phyloP scores from a whole-genome alignment of 2,113 vertebrate species.

The Gallinago undulata region DNA sequence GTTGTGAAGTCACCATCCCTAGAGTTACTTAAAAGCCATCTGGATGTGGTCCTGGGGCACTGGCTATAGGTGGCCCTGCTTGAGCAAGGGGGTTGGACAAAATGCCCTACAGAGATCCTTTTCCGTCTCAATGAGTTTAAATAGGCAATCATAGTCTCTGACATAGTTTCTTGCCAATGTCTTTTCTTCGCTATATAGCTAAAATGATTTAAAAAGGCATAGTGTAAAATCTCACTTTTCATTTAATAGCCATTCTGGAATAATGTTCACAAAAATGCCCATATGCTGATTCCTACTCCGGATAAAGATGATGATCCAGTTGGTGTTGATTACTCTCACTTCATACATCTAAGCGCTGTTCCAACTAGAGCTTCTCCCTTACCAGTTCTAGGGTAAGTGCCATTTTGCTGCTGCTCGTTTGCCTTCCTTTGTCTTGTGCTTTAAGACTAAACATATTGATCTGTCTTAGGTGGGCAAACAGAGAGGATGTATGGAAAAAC shows the following conservation, averaged over 20 bases:
- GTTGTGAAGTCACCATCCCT: not conserved
- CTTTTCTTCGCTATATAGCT: not conserved
- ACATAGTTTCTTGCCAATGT: not conserved
- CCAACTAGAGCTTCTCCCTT: constrained; percentile 84
- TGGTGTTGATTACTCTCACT: not conserved
- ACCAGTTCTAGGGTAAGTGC: constrained; percentile 85
- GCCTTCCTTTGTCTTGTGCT: not conserved
- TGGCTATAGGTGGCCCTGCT: not conserved
- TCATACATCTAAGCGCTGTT: constrained; percentile 14
- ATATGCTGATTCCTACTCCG: constrained; percentile 82
- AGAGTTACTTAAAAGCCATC: not conserved
- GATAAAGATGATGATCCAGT: constrained; percentile 77
- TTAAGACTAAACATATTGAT: not conserved
- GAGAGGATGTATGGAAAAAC: constrained; percentile 93
- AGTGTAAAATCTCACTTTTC: not conserved
- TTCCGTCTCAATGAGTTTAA: not conserved
- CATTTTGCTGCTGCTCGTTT: not conserved
- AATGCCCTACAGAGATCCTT: not conserved
- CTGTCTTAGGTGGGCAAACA: constrained; percentile 88
- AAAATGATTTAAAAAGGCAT: not conserved
- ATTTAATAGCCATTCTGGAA: constrained; percentile 67
- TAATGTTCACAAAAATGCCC: constrained; percentile 71
- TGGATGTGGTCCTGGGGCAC: not conserved
- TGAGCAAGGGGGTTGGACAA: not conserved
- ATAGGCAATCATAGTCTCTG: not conserved